Percentiles rank a stretch among this genome's conserved stretches.
Evolutionary conservation across 2,888 invertebrate genomes (phyloP).

Genomic region (Trypoxylon attenuatum): DNA sequence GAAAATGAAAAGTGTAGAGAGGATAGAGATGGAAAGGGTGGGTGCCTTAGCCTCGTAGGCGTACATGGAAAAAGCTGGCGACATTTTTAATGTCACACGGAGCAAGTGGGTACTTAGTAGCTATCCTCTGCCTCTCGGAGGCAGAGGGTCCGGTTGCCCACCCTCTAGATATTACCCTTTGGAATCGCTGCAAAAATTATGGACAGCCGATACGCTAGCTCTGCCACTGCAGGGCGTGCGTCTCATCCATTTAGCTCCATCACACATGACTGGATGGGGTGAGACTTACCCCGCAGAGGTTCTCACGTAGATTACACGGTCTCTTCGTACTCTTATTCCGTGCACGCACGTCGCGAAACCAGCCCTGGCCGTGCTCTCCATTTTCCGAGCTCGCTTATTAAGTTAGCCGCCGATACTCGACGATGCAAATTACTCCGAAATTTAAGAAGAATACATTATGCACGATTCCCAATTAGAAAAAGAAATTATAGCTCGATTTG

Average conservation of each 20-base stretch:
- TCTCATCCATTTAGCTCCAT: slow-evolving; percentile 75
- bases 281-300: slow-evolving; percentile 70
- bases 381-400: background rate
- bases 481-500: no score
- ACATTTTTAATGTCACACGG: slow-evolving; percentile 53
- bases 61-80: slow-evolving; percentile 42
- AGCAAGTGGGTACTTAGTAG: slow-evolving; percentile 60
- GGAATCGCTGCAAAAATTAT: slow-evolving; percentile 72
- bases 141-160: slow-evolving; percentile 45
- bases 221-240: slow-evolving; percentile 68
- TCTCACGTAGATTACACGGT: slow-evolving; percentile 71
- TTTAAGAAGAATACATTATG: background rate
- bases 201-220: slow-evolving; percentile 67
- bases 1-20: slow-evolving; percentile 13
- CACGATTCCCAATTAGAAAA: no score
- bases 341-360: slow-evolving; percentile 2
- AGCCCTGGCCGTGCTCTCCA: background rate
- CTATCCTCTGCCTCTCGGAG: slow-evolving; percentile 52
- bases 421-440: background rate
- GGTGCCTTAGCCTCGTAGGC: slow-evolving; percentile 32
- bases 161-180: slow-evolving; percentile 69
- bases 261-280: slow-evolving; percentile 74
- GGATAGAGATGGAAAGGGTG: background rate
- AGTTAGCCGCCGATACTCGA: background rate
- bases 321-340: slow-evolving; percentile 22